Evolutionary conservation across 2,888 invertebrate genomes (phyloP), one percentile per base, ranked within the genome.

Genomic region (Ormyrus nitidulus): DNA sequence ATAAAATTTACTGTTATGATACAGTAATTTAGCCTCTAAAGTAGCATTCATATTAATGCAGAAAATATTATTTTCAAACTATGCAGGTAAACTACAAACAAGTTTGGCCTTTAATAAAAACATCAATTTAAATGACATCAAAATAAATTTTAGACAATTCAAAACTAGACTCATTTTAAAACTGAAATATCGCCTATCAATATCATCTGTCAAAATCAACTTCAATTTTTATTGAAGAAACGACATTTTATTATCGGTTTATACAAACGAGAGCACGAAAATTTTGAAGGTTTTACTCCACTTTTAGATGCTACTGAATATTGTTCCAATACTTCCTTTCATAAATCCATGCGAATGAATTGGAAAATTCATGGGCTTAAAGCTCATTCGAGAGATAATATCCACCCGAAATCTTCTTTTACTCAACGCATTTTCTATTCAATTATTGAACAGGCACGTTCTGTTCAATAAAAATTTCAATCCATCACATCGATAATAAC

Each of bases 281-380:
- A 48, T 46, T 64, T 66, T 0, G 13, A 9, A 69, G 10, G 19
- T 34, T 58, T 70, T 11, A 19, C 4, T 69, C 6, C 9, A 19
- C 10, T 68, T 68, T 53, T 10, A 65, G 6, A 54, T 54, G 51
- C 44, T 5, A 11, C 54, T 54, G 48, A 53, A 44, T 69, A 46
- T 56, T 9, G 8, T 13, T 49, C 19, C 61, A 51, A 51, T 71
- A 51, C 34, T 51, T 51, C 10, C n/a, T 44, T 58, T 59, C 59
- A 53, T 75, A 75, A 75, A 68, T 75, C 75, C 61, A 59, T 5
- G 13, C 34, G 13, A 46, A 51, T 53, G 53, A n/a, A 69, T 76
- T 68, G 68, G 61, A 76, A 76, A 69, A 76, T 69, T 68, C 76
- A 69, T 69, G 61, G 68, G 61, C 46, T 68, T 61, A 74, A 74